phyloP scores from a whole-genome alignment of 2,797 vertebrate genomes.

The Lophotriccus pileatus region DNA sequence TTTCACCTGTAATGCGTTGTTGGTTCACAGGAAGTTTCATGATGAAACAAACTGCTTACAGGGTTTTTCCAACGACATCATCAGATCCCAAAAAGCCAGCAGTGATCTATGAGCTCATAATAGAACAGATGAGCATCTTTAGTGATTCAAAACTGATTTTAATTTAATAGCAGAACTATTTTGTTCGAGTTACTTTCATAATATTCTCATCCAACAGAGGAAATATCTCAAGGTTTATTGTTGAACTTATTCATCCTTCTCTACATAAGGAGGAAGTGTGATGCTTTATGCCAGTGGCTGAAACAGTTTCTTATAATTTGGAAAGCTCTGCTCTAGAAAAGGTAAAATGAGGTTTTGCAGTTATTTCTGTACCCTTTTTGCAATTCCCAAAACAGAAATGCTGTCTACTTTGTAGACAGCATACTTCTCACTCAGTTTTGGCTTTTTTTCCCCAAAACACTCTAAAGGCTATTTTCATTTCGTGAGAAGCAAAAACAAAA shows the following conservation, averaged over 20 bases:
- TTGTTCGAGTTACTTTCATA: neutral
- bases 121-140: neutral
- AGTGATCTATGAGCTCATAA: neutral
- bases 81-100: neutral
- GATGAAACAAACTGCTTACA: neutral
- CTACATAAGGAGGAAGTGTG: neutral
- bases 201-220: neutral
- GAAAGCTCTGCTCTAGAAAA: neutral
- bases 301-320: neutral
- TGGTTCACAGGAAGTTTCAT: neutral
- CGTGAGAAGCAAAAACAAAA: neutral
- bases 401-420: neutral
- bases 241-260: neutral
- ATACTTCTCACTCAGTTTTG: neutral
- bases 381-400: neutral
- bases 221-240: neutral
- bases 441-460: fast-evolving
- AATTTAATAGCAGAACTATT: neutral
- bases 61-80: neutral
- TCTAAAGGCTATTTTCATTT: neutral
- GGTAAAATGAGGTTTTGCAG: neutral
- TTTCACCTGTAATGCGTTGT: neutral
- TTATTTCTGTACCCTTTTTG: neutral
- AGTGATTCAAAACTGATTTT: neutral
- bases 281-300: neutral